Conservation (phyloP, 2,888 invertebrate genomes). For the Incurvaria masculella region DNA sequence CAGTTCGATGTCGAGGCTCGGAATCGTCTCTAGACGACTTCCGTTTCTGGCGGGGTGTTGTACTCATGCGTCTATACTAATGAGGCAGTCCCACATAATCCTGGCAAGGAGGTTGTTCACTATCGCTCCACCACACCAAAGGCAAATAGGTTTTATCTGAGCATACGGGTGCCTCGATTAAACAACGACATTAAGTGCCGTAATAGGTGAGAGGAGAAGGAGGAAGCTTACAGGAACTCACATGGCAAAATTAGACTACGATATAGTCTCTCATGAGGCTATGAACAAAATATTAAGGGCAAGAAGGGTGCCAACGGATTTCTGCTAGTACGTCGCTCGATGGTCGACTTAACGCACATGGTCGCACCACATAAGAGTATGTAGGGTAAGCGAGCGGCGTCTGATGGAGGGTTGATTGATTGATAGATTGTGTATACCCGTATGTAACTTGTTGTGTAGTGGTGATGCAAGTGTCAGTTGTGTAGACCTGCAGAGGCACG, state of each 20-base stretch:
- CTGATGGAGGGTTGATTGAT: too few species aligned
- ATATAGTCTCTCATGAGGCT: slow-evolving; percentile 24
- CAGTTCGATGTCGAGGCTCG: slow-evolving; percentile 47
- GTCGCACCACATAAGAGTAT: slow-evolving; percentile 21
- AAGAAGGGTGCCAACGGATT: slow-evolving; percentile 23
- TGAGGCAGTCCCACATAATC: slow-evolving; percentile 12
- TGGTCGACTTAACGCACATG: slow-evolving; percentile 24
- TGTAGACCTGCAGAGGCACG: too few species aligned
- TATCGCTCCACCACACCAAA: slow-evolving; percentile 15
- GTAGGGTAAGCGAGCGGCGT: slow-evolving; percentile 15
- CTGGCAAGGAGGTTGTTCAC: slow-evolving; percentile 12
- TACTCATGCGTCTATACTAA: slow-evolving; percentile 9
- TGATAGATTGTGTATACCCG: too few species aligned
- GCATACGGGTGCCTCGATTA: slow-evolving; percentile 29
- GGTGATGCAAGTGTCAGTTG: too few species aligned
- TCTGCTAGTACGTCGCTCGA: slow-evolving; percentile 24
- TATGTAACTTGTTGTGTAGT: too few species aligned
- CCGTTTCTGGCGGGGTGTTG: slow-evolving; percentile 59
- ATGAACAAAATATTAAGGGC: slow-evolving; percentile 22
- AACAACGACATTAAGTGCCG: slow-evolving; percentile 20
- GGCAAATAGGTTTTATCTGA: slow-evolving; percentile 20
- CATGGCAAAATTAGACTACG: slow-evolving; percentile 32
- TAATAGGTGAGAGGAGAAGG: slow-evolving; percentile 20
- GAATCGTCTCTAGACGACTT: slow-evolving; percentile 63
- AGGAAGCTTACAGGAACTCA: slow-evolving; percentile 22